Evolutionary conservation across 2,888 invertebrate species (phyloP), one percentile per base, ranked within the genome.

Genomic region (Ischnura elegans): DNA sequence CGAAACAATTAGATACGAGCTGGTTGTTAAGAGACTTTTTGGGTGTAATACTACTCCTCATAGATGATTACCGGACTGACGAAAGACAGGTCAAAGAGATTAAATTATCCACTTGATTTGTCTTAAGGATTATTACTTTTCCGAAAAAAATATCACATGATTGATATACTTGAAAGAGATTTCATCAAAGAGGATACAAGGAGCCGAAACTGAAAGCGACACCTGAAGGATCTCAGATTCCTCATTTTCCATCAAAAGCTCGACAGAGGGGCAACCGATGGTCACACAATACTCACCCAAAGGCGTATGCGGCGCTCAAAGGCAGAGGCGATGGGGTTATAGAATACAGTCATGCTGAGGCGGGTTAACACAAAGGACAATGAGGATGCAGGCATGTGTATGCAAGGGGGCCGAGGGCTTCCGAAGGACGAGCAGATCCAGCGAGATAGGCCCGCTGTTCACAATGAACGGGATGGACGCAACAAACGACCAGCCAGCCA

Each of bases 351-450:
- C 61, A 55, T 66, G 90, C 90, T 43, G 47, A n/a, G 90, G 21
- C 61, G 61, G 90, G n/a, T 66, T 66, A 21, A 43, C n/a, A 90
- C 90, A 90, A 90, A 61, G 61, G 90, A 45, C 43, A n/a, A 46
- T 16, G 86, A 46, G 43, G 55, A 10, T 76, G 76, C 76, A 61
- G 61, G 61, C 61, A 61, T 61, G 61, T 25, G 76, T 76, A 76
- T 36, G 29, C 76, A 76, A 76, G 36, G 76, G 76, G 76, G 76
- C 5, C 29, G 76, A 76, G 76, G 76, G 76, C 76, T 13, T 76
- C 76, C 25, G 76, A 76, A 76, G 76, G 76, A 76, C 36, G 76
- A 36, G 76, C 29, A 76, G 76, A 76, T 76, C 76, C 10, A 10
- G n/a, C 25, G 76, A 76, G 29, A 76, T 29, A 36, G 36, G 13